Evolutionary conservation across 2,888 invertebrate genomes (phyloP).

Genomic region (Helobdella robusta): DNA sequence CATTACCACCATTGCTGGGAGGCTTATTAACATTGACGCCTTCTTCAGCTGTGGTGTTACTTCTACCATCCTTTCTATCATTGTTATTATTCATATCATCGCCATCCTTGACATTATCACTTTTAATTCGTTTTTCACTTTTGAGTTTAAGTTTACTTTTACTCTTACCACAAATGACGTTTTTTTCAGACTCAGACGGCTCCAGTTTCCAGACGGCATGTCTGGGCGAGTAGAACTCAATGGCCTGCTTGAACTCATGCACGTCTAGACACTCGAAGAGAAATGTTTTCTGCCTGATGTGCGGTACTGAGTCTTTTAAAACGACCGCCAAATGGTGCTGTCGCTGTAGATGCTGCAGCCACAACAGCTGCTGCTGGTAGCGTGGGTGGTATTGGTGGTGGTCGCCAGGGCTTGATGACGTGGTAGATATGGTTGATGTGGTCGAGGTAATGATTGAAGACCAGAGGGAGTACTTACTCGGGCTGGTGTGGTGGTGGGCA

Average conservation of each 20-base stretch:
- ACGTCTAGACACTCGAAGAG: conserved; percentile 83
- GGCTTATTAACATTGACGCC: too few species aligned
- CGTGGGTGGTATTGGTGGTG: background rate
- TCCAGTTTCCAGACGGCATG: conserved; percentile 57
- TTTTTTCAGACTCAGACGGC: too few species aligned
- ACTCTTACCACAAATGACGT: too few species aligned
- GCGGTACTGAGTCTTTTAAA: conserved; percentile 59
- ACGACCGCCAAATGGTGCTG: conserved; percentile 81
- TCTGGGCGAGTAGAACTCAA: conserved; percentile 79
- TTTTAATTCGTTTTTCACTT: too few species aligned
- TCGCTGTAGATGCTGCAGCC: conserved; percentile 64
- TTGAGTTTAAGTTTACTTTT: too few species aligned
- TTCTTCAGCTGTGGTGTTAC: too few species aligned
- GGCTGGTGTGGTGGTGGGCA: background rate
- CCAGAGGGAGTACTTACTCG: conserved; percentile 8
- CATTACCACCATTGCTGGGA: too few species aligned
- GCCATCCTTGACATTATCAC: too few species aligned
- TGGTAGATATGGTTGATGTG: background rate
- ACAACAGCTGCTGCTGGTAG: background rate
- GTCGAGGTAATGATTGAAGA: background rate
- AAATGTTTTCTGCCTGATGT: conserved; percentile 52
- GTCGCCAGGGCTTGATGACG: background rate
- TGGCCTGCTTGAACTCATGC: conserved; percentile 80
- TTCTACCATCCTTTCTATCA: too few species aligned
- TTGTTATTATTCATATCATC: too few species aligned